Conservation (phyloP, 2,113 vertebrate genomes). For the Neodontobutis hainanensis region DNA sequence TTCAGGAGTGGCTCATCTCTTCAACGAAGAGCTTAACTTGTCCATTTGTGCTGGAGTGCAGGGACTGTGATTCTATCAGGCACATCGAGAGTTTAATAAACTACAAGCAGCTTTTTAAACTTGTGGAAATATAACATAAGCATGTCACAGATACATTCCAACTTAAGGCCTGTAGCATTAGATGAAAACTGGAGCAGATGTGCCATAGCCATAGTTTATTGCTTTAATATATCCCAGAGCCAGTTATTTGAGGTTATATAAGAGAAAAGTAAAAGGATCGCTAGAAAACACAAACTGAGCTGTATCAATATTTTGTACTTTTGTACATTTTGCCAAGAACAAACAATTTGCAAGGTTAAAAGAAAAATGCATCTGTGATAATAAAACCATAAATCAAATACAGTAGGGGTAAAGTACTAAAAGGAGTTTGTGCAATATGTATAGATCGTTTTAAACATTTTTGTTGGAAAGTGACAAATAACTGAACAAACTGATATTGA, state of each 20-base stretch:
- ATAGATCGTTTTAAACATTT: no score
- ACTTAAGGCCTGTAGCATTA: no score
- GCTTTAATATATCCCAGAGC: no score
- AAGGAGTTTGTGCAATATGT: neutral
- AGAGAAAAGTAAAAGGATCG: no score
- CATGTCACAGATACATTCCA: no score
- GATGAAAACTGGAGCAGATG: no score
- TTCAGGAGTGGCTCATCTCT: neutral
- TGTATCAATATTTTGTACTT: no score
- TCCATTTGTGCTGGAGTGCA: constrained; percentile 3
- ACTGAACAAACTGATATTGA: constrained; percentile 6
- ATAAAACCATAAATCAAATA: neutral
- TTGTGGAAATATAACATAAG: no score
- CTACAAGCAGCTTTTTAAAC: no score
- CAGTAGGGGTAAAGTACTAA: neutral
- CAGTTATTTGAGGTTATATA: neutral
- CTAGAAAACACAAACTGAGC: no score
- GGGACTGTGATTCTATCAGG: neutral
- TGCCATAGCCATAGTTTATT: no score
- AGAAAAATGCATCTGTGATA: neutral
- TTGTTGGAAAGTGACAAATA: neutral
- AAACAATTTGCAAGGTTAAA: neutral
- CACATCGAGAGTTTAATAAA: constrained; percentile 11
- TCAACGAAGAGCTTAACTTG: neutral
- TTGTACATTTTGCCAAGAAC: neutral